Base-by-base conservation (phyloP, 2,888 invertebrate species). In the Caenorhabditis japonica region DNA sequence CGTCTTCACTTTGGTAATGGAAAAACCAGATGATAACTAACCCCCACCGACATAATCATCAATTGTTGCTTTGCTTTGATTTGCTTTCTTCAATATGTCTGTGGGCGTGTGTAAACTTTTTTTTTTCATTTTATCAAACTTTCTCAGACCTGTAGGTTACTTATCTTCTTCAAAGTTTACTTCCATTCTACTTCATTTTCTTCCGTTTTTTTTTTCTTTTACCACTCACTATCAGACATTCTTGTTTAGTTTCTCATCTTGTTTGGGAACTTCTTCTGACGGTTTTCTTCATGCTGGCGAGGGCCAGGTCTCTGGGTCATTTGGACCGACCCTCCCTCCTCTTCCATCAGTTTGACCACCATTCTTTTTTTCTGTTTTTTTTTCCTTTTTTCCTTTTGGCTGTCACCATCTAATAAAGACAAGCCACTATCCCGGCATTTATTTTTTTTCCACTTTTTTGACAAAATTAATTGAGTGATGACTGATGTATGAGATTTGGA, bases 221-320 rank as follows among this genome's bases (percentile, higher is more conserved):
- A 25, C 43, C 33, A 33, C 36, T 70, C 36, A 25, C 56, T 38
- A 17, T 51, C 39, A 38, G 46, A 23, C 39, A 36, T 46, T 46
- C 12, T 41, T 25, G 39, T 44, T 39, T n/a, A n/a, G n/a, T n/a
- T n/a, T n/a, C n/a, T n/a, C n/a, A n/a, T 41, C 51, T 33, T 51
- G 7, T 52, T 39, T 23, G 13, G 38, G 19, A 21, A 19, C 19
- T 46, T 12, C 15, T 27, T 47, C 23, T 46, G 25, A 23, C 38
- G 38, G 41, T 52, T 52, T 41, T 99, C 76, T 92, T 95, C 66
- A 91, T 94, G 68, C 91, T 99, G 76, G 97, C 97, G 88, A 94
- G 94, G 66, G 94, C 95, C 89, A 94, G 97, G n/a, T n/a, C n/a
- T n/a, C n/a, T 19, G 97, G 30, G 99, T 0, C 97, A 99, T 90